Percentiles rank a stretch among this genome's conserved stretches.
These are phyloP conservation scores for Herminia tarsipennalis DNA, from an alignment of 2,888 invertebrate species.

Conservation along the genomic window DNA sequence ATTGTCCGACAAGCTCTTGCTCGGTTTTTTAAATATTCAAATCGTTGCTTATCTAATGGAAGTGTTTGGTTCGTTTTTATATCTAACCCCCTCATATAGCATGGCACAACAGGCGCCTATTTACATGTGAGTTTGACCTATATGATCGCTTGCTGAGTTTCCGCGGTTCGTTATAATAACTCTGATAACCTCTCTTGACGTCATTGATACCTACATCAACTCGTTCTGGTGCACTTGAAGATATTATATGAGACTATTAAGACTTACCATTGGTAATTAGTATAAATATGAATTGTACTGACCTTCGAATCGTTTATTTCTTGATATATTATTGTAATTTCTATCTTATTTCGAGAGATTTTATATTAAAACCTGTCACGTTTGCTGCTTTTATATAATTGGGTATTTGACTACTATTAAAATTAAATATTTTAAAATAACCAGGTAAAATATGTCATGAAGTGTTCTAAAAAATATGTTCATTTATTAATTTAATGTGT, in stretches of 20 bases:
- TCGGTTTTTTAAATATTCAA: neutral
- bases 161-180: slow-evolving; percentile 48
- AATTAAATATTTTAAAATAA: too few relatives aligned
- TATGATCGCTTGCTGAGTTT: slow-evolving; percentile 52
- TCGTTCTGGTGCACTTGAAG: slow-evolving; percentile 47
- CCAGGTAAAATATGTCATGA: too few relatives aligned
- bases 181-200: slow-evolving; percentile 66
- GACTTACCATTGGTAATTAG: neutral
- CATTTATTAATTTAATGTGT: too few relatives aligned
- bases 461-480: too few relatives aligned
- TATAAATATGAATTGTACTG: slow-evolving; percentile 1
- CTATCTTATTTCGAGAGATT: too few relatives aligned
- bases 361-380: too few relatives aligned
- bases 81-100: slow-evolving; percentile 7
- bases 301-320: neutral
- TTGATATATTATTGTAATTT: neutral
- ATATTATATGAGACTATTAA: slow-evolving; percentile 1
- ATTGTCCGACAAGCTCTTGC: too few relatives aligned
- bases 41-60: neutral
- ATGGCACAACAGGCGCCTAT: slow-evolving; percentile 28
- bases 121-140: slow-evolving; percentile 42
- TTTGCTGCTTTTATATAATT: too few relatives aligned
- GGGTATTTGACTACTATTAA: too few relatives aligned
- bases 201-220: slow-evolving; percentile 50
- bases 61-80: neutral